Percentiles rank a stretch among this genome's conserved stretches.
Conservation (phyloP, 2,113 vertebrate species). For the Lepus europaeus region DNA sequence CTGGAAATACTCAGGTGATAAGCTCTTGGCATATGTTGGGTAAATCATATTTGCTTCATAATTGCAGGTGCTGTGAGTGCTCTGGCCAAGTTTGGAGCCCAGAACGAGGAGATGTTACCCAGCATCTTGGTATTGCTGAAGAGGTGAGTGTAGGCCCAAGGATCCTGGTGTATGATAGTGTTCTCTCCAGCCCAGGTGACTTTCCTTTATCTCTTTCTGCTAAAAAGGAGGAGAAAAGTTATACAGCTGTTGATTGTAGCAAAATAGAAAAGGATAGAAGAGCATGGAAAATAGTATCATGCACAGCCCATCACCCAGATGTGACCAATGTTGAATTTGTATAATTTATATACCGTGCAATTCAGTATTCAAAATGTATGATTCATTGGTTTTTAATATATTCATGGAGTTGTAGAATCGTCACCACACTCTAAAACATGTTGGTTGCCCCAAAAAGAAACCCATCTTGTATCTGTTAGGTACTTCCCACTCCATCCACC, state of each 20-base stretch:
- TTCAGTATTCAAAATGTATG: background rate
- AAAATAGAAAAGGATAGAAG: background rate
- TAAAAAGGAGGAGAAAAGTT: background rate
- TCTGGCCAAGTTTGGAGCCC: constrained; percentile 92
- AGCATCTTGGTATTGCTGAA: constrained; percentile 91
- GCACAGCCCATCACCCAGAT: background rate
- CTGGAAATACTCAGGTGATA: fast-evolving
- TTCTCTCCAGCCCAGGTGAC: background rate
- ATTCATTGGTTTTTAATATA: background rate
- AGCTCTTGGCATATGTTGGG: background rate
- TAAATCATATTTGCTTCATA: background rate
- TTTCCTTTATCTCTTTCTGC: background rate
- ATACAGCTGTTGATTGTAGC: background rate
- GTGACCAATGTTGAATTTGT: background rate
- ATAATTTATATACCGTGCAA: background rate
- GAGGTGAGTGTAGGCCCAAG: constrained; percentile 82
- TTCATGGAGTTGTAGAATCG: background rate
- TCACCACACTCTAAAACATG: background rate
- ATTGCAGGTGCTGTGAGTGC: constrained; percentile 90
- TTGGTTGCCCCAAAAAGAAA: background rate
- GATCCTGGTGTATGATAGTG: too few relatives aligned
- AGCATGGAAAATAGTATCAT: background rate
- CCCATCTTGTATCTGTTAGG: background rate
- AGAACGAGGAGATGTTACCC: constrained; percentile 92
- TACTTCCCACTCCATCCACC: background rate